Evolutionary conservation across 2,113 vertebrate genomes (phyloP).

Genomic region (Rhineura floridana): DNA sequence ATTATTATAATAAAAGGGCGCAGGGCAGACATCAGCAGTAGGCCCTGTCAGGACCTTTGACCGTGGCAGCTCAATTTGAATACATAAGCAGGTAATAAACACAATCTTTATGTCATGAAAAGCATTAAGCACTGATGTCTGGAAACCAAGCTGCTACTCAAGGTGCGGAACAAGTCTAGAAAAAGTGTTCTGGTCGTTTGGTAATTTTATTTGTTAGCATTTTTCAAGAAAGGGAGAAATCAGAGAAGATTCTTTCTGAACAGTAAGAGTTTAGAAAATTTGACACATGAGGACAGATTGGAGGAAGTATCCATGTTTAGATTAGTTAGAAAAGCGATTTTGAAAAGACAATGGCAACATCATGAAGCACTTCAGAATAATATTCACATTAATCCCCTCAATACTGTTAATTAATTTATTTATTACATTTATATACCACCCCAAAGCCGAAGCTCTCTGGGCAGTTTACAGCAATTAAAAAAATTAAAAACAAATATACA

Average conservation of each 20-base stretch:
- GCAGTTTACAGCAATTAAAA: too few relatives aligned
- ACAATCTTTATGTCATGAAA: too few relatives aligned
- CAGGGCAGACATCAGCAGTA: too few relatives aligned
- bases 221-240: too few relatives aligned
- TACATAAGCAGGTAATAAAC: neutral
- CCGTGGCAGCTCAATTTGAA: neutral
- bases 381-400: neutral
- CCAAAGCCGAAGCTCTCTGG: too few relatives aligned
- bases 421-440: too few relatives aligned
- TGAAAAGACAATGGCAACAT: neutral
- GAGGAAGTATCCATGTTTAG: neutral
- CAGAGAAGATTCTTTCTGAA: too few relatives aligned
- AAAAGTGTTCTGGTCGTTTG: neutral
- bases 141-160: neutral
- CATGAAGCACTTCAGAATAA: neutral
- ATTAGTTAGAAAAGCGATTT: neutral
- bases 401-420: too few relatives aligned
- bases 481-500: too few relatives aligned
- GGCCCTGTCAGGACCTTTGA: too few relatives aligned
- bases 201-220: neutral
- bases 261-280: neutral
- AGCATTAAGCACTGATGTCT: neutral
- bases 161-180: too few relatives aligned
- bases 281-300: neutral
- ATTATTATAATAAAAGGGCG: too few relatives aligned